Conservation (phyloP, 2,888 invertebrate species). For the Andrena bucephala region DNA sequence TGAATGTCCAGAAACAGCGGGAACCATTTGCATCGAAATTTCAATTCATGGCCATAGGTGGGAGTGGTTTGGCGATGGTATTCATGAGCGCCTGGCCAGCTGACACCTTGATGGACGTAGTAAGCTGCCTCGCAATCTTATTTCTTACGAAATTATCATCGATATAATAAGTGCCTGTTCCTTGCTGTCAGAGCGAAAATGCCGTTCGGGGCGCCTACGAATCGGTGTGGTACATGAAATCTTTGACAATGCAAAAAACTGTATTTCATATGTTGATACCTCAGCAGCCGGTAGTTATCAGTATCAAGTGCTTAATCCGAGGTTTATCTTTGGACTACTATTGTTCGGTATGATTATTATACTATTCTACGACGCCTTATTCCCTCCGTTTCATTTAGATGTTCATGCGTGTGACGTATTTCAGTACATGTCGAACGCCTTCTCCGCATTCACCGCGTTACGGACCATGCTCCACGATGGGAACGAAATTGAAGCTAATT, state of each 20-base stretch:
- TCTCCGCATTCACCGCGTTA: conserved; percentile 66
- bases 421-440: conserved; percentile 67
- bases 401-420: background rate
- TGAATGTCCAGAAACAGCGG: conserved; percentile 36
- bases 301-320: conserved; percentile 58
- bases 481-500: background rate
- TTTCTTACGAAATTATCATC: no score
- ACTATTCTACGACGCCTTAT: background rate
- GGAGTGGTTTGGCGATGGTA: conserved; percentile 64
- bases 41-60: conserved; percentile 62
- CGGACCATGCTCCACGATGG: conserved; percentile 18
- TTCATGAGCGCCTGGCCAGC: conserved; percentile 75
- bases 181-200: conserved; percentile 36
- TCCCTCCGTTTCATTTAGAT: background rate
- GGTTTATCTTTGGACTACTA: conserved; percentile 64
- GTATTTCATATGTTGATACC: conserved; percentile 25
- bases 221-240: conserved; percentile 41
- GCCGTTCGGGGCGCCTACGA: conserved; percentile 27
- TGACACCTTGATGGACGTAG: conserved; percentile 68
- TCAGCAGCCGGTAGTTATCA: conserved; percentile 60
- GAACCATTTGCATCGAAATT: conserved; percentile 65
- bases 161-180: background rate
- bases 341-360: conserved; percentile 43
- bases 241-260: conserved; percentile 35
- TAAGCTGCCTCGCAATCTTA: conserved; percentile 29